Conservation (phyloP, 2,888 invertebrate genomes). For the Epirrita christyi region DNA sequence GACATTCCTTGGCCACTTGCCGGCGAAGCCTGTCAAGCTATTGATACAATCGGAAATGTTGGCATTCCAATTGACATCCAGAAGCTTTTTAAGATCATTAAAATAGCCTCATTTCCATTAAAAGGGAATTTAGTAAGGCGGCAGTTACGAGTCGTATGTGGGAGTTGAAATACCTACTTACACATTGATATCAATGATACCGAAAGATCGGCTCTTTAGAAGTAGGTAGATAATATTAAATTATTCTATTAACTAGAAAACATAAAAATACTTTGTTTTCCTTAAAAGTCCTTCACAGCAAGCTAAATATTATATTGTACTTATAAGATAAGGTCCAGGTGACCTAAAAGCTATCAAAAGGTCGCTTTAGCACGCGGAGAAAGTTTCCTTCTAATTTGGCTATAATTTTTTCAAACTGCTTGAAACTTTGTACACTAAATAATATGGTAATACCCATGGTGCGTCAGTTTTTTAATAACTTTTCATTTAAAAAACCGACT, state of each 20-base stretch:
- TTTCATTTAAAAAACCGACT: no score
- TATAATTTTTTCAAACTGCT: no score
- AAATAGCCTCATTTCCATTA: conserved; percentile 34
- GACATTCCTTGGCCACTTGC: conserved; percentile 51
- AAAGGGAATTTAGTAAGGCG: conserved; percentile 18
- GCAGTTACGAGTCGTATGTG: conserved; percentile 9
- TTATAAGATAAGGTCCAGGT: no score
- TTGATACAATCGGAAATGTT: conserved; percentile 61
- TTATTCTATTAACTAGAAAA: neutral
- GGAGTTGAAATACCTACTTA: conserved; percentile 10
- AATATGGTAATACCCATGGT: no score
- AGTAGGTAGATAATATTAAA: neutral
- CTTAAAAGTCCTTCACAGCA: neutral
- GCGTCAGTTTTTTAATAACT: no score
- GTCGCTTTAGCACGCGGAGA: no score
- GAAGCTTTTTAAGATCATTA: conserved; percentile 39
- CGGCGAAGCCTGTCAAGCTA: conserved; percentile 52
- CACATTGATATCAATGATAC: neutral
- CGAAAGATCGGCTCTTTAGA: neutral
- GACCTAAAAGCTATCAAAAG: no score
- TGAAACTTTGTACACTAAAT: no score
- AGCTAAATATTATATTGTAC: no score
- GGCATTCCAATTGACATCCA: conserved; percentile 51
- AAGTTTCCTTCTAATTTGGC: no score
- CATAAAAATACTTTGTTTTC: neutral